phyloP scores from a whole-genome alignment of 2,113 vertebrate species.

The Felis catus region F.catus_Fca126_mat1.0 CM031419.1:20883001-20883500 shows the following conservation, averaged over 20 bases:
- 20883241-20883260: neutral
- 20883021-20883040: too few relatives aligned
- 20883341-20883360: neutral
- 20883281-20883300: neutral
- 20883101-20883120: neutral
- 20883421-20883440: rapidly evolving
- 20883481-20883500: neutral
- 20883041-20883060: neutral
- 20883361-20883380: neutral
- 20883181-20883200: too few relatives aligned
- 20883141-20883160: neutral
- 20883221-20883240: neutral
- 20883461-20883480: neutral
- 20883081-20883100: neutral
- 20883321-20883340: rapidly evolving
- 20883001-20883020: too few relatives aligned
- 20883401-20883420: neutral
- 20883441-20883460: neutral
- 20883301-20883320: neutral
- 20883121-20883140: neutral
- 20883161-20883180: too few relatives aligned
- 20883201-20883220: neutral
- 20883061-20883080: neutral
- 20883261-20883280: neutral
- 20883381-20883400: neutral